Base-by-base conservation (phyloP, 2,888 invertebrate species). In the Trissonchulus latispiculum region DNA sequence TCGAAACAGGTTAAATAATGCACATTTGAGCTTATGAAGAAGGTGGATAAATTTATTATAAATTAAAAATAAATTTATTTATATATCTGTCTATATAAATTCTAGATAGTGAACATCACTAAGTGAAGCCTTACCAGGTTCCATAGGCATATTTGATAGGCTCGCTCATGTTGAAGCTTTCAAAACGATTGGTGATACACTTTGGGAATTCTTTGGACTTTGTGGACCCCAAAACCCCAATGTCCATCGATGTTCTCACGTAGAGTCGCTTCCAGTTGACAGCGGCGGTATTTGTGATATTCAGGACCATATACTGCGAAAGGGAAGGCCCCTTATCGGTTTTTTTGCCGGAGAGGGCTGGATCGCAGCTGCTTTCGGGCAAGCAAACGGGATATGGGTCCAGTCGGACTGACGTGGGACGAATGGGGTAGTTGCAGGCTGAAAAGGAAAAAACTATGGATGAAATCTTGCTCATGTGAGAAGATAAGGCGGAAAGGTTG, bases 381-480 rank as follows among this genome's bases (percentile, higher is more conserved):
- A 64, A 18, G n/a, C 66, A 64, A 64, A 64, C 8, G 32, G 66
- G 66, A 64, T 64, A 64, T 8, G 66, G 66, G 35, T 64, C 35
- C 31, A 64, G 66, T 8, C 8, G 28, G 28, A 64, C 35, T 32
- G 8, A 8, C n/a, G 35, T 33, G 35, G 66, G 66, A 8, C 18
- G 8, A 15, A 64, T 64, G 8, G n/a, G 31, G n/a, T 64, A 64
- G 66, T 64, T 64, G 66, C 66, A 64, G 8, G 8, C 66, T 64
- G 66, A 48, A 48, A 48, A n/a, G n/a, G n/a, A n/a, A n/a, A n/a
- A n/a, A n/a, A n/a, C n/a, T n/a, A n/a, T n/a, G n/a, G n/a, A n/a
- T n/a, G n/a, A n/a, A n/a, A n/a, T n/a, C n/a, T n/a, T n/a, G n/a
- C n/a, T n/a, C n/a, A n/a, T n/a, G n/a, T n/a, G n/a, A n/a, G n/a